These are phyloP conservation scores for Pionites leucogaster DNA, from an alignment of 2,113 vertebrate genomes.

Conservation along the genomic window DNA sequence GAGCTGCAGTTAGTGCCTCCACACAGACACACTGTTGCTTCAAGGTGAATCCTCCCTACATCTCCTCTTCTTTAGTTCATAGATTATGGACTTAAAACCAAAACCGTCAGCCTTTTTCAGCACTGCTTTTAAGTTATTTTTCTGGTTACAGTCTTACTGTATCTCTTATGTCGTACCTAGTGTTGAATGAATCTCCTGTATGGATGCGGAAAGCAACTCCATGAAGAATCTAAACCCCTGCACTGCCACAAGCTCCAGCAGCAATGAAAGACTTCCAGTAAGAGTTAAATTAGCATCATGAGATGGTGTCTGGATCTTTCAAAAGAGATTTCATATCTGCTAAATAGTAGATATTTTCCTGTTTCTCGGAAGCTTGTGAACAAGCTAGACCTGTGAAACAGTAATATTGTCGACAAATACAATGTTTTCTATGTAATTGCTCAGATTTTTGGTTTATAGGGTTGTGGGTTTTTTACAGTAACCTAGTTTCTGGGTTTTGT, in stretches of 20 bases:
- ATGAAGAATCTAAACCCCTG: neutral
- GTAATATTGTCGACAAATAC: neutral
- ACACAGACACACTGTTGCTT: neutral
- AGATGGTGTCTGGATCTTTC: neutral
- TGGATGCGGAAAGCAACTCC: neutral
- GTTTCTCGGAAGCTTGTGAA: neutral
- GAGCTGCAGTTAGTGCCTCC: neutral
- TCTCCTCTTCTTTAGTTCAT: neutral
- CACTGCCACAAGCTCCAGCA: rapidly evolving
- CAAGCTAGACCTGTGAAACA: neutral
- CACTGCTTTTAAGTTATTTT: neutral
- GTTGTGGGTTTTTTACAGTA: neutral
- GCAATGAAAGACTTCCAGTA: neutral
- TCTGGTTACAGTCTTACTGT: neutral
- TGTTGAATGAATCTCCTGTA: neutral
- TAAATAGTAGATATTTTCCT: neutral
- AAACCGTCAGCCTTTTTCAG: neutral
- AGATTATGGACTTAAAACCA: neutral
- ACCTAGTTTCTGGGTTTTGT: neutral
- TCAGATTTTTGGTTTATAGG: neutral
- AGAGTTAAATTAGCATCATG: neutral
- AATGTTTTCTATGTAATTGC: neutral
- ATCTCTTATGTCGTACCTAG: neutral
- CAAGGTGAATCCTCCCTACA: neutral
- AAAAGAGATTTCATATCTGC: neutral